A percentile compares a stretch with the other conserved stretches of the same genome.
phyloP scores from a whole-genome alignment of 2,888 invertebrate species.

The Colostygia pectinataria region DNA sequence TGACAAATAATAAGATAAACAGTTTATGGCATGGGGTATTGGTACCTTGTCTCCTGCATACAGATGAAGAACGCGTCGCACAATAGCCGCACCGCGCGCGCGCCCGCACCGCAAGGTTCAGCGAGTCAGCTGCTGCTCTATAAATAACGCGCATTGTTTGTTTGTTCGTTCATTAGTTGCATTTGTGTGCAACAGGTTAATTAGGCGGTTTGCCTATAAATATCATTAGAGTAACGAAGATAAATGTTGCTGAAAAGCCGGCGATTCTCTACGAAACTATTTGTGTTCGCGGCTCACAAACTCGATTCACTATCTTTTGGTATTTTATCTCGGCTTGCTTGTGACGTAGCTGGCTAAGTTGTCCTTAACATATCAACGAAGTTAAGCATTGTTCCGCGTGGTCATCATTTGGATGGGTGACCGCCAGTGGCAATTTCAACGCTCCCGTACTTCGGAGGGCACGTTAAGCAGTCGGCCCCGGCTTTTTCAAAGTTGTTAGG shows the following conservation, averaged over 20 bases:
- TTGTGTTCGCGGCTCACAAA: too few species aligned
- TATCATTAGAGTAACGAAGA: slow-evolving; percentile 7
- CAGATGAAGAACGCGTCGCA: not conserved
- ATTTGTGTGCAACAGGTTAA: slow-evolving; percentile 22
- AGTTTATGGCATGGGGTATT: not conserved
- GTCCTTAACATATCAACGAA: too few species aligned
- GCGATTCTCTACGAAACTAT: too few species aligned
- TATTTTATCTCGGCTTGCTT: too few species aligned
- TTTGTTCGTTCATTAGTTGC: slow-evolving; percentile 14
- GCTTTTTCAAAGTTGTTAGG: too few species aligned
- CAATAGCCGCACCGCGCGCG: not conserved
- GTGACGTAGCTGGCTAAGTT: too few species aligned
- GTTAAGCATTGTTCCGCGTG: too few species aligned
- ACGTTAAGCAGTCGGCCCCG: too few species aligned
- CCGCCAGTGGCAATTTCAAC: too few species aligned
- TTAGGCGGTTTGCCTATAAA: slow-evolving; percentile 11
- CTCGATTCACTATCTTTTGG: too few species aligned
- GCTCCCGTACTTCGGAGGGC: too few species aligned
- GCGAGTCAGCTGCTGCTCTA: slow-evolving; percentile 14
- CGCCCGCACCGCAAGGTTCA: slow-evolving; percentile 9
- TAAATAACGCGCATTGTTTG: slow-evolving; percentile 16
- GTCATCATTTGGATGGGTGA: too few species aligned
- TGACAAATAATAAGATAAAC: not conserved
- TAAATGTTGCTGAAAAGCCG: not conserved
- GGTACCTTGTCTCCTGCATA: slow-evolving; percentile 2